Percentiles rank a stretch among this genome's conserved stretches.
These are phyloP conservation scores for Coturnix japonica DNA, from an alignment of 2,113 vertebrate genomes.

Conservation along the genomic window DNA sequence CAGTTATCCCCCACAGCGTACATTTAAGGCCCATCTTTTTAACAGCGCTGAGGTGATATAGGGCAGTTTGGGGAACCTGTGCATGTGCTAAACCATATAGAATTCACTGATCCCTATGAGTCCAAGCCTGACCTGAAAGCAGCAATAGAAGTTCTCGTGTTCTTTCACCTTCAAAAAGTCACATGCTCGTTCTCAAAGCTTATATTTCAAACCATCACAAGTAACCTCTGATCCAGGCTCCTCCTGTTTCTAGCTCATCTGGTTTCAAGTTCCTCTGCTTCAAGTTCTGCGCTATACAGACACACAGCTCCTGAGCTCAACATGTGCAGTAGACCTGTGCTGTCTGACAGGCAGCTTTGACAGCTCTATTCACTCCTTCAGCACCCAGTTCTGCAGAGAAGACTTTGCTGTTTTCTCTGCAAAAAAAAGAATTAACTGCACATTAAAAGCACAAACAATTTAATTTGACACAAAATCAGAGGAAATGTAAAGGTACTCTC, in stretches of 20 bases:
- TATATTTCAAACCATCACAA: conserved; percentile 22
- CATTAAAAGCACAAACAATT: background rate
- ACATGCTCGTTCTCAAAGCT: background rate
- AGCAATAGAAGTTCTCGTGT: background rate
- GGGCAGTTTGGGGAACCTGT: background rate
- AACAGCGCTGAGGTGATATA: background rate
- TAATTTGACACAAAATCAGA: background rate
- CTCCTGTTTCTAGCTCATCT: background rate
- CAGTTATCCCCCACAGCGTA: background rate
- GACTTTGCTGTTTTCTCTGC: background rate
- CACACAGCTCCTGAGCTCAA: background rate
- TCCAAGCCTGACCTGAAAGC: background rate
- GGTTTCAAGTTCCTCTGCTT: background rate
- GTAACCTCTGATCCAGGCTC: background rate
- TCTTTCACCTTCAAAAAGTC: background rate
- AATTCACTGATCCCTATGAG: background rate
- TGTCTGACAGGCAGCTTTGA: background rate
- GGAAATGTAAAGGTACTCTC: background rate
- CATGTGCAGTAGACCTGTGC: background rate
- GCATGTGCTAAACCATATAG: background rate
- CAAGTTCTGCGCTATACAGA: background rate
- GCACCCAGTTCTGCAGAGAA: conserved; percentile 6
- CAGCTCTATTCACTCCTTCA: background rate
- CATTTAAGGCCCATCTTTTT: background rate
- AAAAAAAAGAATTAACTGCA: background rate